Conservation (phyloP, 2,888 invertebrate species). For the Hyposoter dolosus region DNA sequence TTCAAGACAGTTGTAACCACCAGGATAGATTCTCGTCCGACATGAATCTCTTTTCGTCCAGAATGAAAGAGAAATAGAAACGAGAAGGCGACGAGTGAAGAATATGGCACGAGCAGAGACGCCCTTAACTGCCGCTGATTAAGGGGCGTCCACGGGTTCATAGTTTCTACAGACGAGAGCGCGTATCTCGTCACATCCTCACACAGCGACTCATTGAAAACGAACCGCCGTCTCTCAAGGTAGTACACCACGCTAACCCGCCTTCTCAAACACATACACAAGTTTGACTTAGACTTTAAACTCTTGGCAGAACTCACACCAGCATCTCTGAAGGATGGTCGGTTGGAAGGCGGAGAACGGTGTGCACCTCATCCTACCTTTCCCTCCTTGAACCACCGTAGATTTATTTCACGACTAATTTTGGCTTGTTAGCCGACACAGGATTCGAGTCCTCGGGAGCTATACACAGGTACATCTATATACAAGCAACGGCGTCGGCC, state of each 20-base stretch:
- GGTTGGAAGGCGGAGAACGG: conserved; percentile 26
- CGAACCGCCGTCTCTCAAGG: conserved; percentile 31
- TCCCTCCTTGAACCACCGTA: conserved; percentile 53
- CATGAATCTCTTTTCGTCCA: conserved; percentile 15
- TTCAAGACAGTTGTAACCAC: conserved; percentile 20
- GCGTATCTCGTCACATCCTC: conserved; percentile 52
- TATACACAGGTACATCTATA: neutral
- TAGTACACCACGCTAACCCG: conserved; percentile 25
- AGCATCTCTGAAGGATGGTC: conserved; percentile 49
- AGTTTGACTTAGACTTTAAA: conserved; percentile 45
- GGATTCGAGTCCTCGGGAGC: conserved; percentile 67
- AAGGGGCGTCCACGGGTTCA: conserved; percentile 76
- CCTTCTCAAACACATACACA: conserved; percentile 16
- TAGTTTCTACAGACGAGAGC: conserved; percentile 71
- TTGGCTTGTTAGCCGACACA: conserved; percentile 78
- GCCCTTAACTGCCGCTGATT: conserved; percentile 75
- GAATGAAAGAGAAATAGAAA: conserved; percentile 6
- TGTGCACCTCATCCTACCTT: conserved; percentile 17
- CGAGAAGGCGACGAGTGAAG: conserved; percentile 40
- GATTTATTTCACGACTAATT: conserved; percentile 81
- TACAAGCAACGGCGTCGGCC: conserved; percentile 27
- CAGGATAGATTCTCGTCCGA: conserved; percentile 29
- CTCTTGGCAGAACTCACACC: conserved; percentile 55
- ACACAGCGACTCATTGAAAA: conserved; percentile 53
- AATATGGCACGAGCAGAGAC: conserved; percentile 59